Evolutionary conservation across 2,113 vertebrate species (phyloP).

Genomic region (Ptilonorhynchus violaceus): DNA sequence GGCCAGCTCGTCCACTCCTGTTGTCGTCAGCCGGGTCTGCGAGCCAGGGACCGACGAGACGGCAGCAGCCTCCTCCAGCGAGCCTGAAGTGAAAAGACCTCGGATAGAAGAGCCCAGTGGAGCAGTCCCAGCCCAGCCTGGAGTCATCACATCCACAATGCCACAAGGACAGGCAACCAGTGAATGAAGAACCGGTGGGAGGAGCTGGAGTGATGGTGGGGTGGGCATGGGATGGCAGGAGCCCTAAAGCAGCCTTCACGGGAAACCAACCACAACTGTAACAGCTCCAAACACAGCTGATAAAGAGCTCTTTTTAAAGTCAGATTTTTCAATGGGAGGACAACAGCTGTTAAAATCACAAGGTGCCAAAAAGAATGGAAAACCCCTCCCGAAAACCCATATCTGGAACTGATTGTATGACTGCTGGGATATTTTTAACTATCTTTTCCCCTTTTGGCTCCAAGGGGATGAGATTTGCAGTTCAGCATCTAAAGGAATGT

Average conservation of each 20-base stretch:
- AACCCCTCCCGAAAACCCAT: constrained; percentile 4
- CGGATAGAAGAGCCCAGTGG: constrained; percentile 81
- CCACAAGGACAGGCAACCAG: constrained; percentile 75
- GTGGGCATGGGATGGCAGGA: constrained; percentile 50
- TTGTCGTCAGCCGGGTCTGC: constrained; percentile 82
- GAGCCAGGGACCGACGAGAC: constrained; percentile 71
- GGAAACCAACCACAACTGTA: constrained; percentile 23
- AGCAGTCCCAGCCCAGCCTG: constrained; percentile 71
- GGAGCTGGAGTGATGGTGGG: constrained; percentile 9
- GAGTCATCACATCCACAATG: constrained; percentile 81
- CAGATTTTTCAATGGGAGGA: constrained; percentile 19
- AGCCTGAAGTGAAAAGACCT: constrained; percentile 85
- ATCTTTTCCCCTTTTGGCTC: constrained; percentile 3
- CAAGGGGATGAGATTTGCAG: constrained; percentile 6
- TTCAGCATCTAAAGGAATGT: constrained; percentile 52
- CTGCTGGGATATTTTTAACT: constrained; percentile 55
- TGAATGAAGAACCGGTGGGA: constrained; percentile 67
- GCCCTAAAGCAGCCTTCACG: not conserved
- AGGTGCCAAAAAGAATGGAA: constrained; percentile 46
- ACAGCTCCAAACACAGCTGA: not conserved
- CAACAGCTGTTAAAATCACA: not conserved
- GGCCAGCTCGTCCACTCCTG: constrained; percentile 91
- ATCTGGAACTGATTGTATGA: constrained; percentile 67
- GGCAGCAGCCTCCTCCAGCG: constrained; percentile 58
- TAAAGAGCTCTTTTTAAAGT: constrained; percentile 22